A percentile compares a stretch with the other conserved stretches of the same genome.
Conservation (phyloP, 2,113 vertebrate genomes). For the Myanophis thanlyinensis region DNA sequence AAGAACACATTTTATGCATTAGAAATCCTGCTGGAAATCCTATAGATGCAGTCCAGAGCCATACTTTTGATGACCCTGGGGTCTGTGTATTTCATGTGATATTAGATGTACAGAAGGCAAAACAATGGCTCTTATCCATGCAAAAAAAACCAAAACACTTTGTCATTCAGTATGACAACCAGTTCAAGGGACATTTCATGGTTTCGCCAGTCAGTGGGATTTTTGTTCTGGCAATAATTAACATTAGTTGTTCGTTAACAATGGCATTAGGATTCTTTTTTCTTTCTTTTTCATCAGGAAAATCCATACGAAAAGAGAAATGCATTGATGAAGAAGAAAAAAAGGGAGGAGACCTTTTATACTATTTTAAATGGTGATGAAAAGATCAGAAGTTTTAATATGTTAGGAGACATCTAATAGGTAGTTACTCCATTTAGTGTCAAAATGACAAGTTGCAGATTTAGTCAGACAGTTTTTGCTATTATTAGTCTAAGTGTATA, state of each 20-base stretch:
- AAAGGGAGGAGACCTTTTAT: background rate
- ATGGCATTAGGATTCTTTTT: background rate
- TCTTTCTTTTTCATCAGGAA: background rate
- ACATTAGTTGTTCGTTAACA: background rate
- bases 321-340: background rate
- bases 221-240: background rate
- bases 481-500: conserved; percentile 30
- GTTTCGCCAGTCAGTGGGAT: background rate
- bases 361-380: conserved; percentile 12
- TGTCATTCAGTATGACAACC: background rate
- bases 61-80: background rate
- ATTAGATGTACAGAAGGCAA: background rate
- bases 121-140: background rate
- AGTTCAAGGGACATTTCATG: background rate
- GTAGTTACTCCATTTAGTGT: conserved; percentile 37
- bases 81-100: background rate
- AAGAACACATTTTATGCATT: background rate
- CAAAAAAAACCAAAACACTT: background rate
- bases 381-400: conserved; percentile 19
- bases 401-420: conserved; percentile 13
- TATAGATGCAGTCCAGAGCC: background rate
- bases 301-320: conserved; percentile 2
- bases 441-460: conserved; percentile 34
- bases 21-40: background rate
- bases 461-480: conserved; percentile 22